Conservation (phyloP, 2,113 vertebrate genomes). For the Vimba vimba region DNA sequence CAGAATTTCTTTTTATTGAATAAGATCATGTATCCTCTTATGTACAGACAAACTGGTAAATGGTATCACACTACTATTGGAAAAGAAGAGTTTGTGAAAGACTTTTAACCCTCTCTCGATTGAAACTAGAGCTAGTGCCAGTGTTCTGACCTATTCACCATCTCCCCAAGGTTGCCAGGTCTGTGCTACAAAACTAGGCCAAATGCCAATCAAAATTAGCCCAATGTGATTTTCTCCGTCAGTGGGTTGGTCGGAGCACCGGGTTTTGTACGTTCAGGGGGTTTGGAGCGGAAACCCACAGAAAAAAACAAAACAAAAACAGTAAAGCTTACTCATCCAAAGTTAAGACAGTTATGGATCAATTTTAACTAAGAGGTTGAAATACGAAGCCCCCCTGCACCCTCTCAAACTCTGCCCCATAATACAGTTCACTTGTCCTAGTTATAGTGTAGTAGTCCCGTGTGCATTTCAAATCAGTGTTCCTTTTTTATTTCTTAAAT, state of each 20-base stretch:
- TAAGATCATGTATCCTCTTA: background rate
- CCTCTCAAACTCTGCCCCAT: slow-evolving; percentile 38
- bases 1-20: slow-evolving; percentile 3
- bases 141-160: slow-evolving; percentile 62
- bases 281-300: too few species aligned
- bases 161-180: background rate
- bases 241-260: too few species aligned
- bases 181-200: too few species aligned
- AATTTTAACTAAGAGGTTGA: slow-evolving; percentile 67
- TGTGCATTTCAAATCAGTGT: slow-evolving; percentile 37
- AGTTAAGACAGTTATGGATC: slow-evolving; percentile 59
- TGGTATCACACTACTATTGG: background rate
- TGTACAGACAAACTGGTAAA: background rate
- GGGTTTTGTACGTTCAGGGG: too few species aligned
- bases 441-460: background rate
- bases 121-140: slow-evolving; percentile 68
- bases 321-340: slow-evolving; percentile 44
- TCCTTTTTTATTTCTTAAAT: background rate
- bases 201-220: too few species aligned
- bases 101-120: slow-evolving; percentile 18
- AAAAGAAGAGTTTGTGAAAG: background rate
- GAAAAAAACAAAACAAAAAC: too few species aligned
- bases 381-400: slow-evolving; percentile 62
- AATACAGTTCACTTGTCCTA: slow-evolving; percentile 44
- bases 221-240: too few species aligned